A percentile compares a stretch with the other conserved stretches of the same genome.
Evolutionary conservation across 2,888 invertebrate species (phyloP).

Genomic region (Ferdinandea cuprea): DNA sequence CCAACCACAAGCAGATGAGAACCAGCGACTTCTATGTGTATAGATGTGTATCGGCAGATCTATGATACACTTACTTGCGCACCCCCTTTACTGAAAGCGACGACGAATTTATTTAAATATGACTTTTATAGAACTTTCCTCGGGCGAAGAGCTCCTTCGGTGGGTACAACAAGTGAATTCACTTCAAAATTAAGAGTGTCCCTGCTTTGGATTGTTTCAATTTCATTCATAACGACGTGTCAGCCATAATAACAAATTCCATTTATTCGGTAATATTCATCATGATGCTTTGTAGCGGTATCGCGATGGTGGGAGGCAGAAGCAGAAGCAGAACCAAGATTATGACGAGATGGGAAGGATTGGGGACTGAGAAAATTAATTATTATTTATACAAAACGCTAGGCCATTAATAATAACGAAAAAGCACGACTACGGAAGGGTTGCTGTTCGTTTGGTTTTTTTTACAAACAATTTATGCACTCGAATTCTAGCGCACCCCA

Average conservation of each 20-base stretch:
- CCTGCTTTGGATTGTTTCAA: conserved; percentile 65
- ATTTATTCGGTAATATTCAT: conserved; percentile 75
- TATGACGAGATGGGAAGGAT: no score
- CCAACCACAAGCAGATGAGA: no score
- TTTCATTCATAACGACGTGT: conserved; percentile 76
- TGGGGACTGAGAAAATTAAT: conserved; percentile 80
- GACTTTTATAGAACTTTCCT: conserved; percentile 48
- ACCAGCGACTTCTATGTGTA: no score
- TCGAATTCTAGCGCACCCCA: conserved; percentile 47
- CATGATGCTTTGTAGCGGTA: conserved; percentile 48
- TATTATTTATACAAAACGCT: conserved; percentile 78
- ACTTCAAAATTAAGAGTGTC: conserved; percentile 67
- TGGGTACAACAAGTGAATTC: conserved; percentile 68
- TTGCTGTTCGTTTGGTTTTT: conserved; percentile 51
- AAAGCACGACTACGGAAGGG: conserved; percentile 68
- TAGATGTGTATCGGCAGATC: no score
- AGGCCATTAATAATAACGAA: conserved; percentile 71
- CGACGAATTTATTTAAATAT: conserved; percentile 60
- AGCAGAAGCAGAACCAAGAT: neutral
- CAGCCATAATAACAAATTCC: conserved; percentile 76
- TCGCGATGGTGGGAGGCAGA: neutral
- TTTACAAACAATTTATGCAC: conserved; percentile 41
- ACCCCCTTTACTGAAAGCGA: neutral
- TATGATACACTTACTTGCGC: no score
- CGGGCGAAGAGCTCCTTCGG: neutral